A percentile compares a stretch with the other conserved stretches of the same genome.
Conservation (phyloP, 2,113 vertebrate species). For the Saguinus imperator region DNA sequence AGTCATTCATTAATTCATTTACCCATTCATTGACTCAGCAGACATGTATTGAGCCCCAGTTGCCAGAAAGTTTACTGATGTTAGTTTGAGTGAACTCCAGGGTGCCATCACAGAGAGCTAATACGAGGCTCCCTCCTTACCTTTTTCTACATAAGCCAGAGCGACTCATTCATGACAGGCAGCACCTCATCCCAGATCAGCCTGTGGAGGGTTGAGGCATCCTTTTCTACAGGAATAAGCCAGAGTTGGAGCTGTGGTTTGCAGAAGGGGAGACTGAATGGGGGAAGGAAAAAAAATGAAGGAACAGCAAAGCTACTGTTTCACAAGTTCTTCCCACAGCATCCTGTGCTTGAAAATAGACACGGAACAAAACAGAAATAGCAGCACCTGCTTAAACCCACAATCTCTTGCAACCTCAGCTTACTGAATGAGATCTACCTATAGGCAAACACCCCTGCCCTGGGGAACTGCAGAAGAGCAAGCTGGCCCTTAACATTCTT, state of each 20-base stretch:
- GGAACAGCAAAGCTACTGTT: not conserved
- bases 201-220: not conserved
- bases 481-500: not conserved
- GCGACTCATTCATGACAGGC: not conserved
- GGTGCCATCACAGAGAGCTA: not conserved
- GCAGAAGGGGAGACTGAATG: not conserved
- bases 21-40: not conserved
- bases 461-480: not conserved
- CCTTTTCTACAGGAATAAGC: not conserved
- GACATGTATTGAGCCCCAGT: not conserved
- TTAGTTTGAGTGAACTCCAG: not conserved
- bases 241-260: not conserved
- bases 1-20: not conserved
- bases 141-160: not conserved
- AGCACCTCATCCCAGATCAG: not conserved
- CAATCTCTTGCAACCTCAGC: conserved; percentile 31
- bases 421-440: not conserved
- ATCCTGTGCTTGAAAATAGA: conserved; percentile 58
- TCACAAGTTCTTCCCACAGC: conserved; percentile 15
- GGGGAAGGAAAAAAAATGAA: not conserved
- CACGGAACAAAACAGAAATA: conserved; percentile 48
- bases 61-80: not conserved
- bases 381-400: conserved; percentile 63
- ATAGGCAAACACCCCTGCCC: not conserved
- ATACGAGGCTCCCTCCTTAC: not conserved